These are phyloP conservation scores for Neuroterus valhalla DNA, from an alignment of 1,140 invertebrate species.

Conservation along the genomic window DNA sequence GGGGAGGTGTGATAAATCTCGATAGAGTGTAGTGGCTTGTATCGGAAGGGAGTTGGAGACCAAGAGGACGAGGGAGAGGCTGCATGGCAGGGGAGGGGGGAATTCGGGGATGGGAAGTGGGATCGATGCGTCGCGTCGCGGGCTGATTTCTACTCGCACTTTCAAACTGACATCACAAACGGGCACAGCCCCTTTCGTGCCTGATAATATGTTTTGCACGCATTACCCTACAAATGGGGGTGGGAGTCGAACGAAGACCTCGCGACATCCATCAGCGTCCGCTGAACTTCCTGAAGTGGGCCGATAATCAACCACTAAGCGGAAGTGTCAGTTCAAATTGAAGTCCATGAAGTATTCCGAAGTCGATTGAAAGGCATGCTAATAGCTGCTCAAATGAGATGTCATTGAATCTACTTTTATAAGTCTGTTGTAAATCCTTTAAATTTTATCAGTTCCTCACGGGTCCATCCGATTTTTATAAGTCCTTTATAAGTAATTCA, in stretches of 20 bases:
- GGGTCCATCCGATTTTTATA: too few species aligned
- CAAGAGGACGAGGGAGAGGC: slow-evolving; percentile 24
- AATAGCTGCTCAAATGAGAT: too few species aligned
- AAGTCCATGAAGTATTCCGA: background rate
- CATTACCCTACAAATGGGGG: background rate
- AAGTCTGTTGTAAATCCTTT: too few species aligned
- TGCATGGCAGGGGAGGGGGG: slow-evolving; percentile 47
- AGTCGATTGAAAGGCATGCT: too few species aligned
- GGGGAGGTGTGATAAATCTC: slow-evolving; percentile 38
- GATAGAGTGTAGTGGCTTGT: slow-evolving; percentile 28
- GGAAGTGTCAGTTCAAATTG: background rate
- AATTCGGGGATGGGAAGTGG: slow-evolving; percentile 52
- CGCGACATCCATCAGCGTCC: background rate
- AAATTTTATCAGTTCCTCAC: too few species aligned
- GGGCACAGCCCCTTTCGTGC: slow-evolving; percentile 41
- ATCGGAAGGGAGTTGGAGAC: background rate
- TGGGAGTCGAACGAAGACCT: background rate
- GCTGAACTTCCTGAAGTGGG: background rate
- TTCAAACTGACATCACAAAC: slow-evolving; percentile 43
- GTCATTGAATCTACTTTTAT: too few species aligned
- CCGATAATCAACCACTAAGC: background rate
- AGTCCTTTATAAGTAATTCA: too few species aligned
- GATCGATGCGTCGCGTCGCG: slow-evolving; percentile 72
- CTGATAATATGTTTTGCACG: slow-evolving; percentile 33
- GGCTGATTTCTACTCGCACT: slow-evolving; percentile 68